Percentiles rank a stretch among this genome's conserved stretches.
phyloP scores from a whole-genome alignment of 2,797 vertebrate genomes.

The Sebastes iracundus region DNA sequence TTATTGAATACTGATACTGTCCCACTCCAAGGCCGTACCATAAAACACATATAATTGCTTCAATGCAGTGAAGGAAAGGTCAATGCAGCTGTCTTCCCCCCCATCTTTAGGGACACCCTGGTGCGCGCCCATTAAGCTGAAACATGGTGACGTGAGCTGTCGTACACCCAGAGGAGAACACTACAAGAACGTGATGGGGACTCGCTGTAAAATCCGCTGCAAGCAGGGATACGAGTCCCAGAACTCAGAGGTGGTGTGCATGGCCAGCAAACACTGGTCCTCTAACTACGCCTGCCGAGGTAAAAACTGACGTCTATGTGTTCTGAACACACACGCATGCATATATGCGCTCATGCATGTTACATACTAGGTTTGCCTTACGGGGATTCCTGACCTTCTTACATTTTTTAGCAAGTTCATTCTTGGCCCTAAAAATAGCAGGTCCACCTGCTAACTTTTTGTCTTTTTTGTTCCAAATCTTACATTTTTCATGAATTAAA shows the following conservation, averaged over 20 bases:
- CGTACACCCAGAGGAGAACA: slow-evolving; percentile 88
- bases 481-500: not conserved
- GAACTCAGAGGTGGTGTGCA: slow-evolving; percentile 90
- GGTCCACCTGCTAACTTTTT: not conserved
- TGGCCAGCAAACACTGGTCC: slow-evolving; percentile 95
- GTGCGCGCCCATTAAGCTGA: slow-evolving; percentile 96
- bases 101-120: slow-evolving; percentile 87
- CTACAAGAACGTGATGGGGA: slow-evolving; percentile 90
- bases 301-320: slow-evolving; percentile 68
- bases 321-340: not conserved
- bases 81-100: slow-evolving; percentile 9
- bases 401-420: not conserved
- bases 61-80: slow-evolving; percentile 18
- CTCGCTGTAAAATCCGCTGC: slow-evolving; percentile 94
- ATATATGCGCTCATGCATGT: not conserved
- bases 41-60: not conserved
- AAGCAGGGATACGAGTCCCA: slow-evolving; percentile 90
- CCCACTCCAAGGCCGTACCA: not conserved
- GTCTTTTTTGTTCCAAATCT: not conserved
- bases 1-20: slow-evolving; percentile 2
- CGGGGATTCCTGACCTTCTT: not conserved
- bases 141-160: slow-evolving; percentile 92
- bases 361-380: not conserved
- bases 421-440: not conserved
- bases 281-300: slow-evolving; percentile 94